Evolutionary conservation across 2,113 vertebrate genomes (phyloP).

Genomic region (Apistogramma diplotaenia): DNA sequence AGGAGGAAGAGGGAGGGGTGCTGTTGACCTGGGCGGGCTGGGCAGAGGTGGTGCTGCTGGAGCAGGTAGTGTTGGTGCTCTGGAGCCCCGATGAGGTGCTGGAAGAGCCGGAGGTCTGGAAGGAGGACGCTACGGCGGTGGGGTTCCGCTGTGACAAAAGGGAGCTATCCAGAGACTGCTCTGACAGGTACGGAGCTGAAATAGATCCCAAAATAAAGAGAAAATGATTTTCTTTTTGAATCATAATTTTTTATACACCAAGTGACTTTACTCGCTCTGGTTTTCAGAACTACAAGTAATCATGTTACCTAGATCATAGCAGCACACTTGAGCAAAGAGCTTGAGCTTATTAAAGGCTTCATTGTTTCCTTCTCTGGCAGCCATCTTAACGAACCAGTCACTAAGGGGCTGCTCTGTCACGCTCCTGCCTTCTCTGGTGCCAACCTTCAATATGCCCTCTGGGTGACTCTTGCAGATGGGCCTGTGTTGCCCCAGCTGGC

Average conservation of each 20-base stretch:
- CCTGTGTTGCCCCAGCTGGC: conserved; percentile 93
- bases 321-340: conserved; percentile 95
- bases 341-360: conserved; percentile 94
- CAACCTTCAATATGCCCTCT: conserved; percentile 92
- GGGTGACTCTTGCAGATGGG: conserved; percentile 89
- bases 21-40: conserved; percentile 81
- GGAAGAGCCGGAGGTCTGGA: conserved; percentile 73
- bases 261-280: neutral
- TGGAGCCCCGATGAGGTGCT: conserved; percentile 78
- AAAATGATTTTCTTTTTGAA: too few species aligned
- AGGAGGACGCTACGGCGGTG: conserved; percentile 71
- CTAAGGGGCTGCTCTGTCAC: conserved; percentile 88
- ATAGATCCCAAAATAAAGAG: conserved; percentile 10
- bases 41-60: conserved; percentile 79
- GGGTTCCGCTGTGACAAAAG: conserved; percentile 90
- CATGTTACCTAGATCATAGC: conserved; percentile 87
- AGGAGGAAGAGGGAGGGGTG: conserved; percentile 79
- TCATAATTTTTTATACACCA: neutral
- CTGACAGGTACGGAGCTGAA: conserved; percentile 91
- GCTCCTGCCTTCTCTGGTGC: conserved; percentile 83
- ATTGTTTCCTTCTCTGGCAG: conserved; percentile 82
- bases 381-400: conserved; percentile 93
- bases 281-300: neutral
- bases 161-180: conserved; percentile 90
- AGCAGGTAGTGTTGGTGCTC: conserved; percentile 78